Evolutionary conservation across 2,113 vertebrate genomes (phyloP).

Genomic region (Baryphthengus martii): DNA sequence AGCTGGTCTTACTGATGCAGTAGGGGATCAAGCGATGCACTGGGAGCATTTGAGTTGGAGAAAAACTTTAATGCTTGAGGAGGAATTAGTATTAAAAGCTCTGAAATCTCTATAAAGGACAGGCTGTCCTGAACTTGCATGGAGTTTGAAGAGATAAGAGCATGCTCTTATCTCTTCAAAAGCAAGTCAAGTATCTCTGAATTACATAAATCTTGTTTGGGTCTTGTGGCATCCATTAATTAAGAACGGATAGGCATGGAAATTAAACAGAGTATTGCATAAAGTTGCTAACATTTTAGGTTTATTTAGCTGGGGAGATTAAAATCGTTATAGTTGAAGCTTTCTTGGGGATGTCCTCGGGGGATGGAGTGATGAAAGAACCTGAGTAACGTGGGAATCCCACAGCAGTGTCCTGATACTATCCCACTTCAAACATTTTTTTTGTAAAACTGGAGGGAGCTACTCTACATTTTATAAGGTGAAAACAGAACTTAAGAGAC

Average conservation of each 20-base stretch:
- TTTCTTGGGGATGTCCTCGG: neutral
- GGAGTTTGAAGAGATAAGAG: neutral
- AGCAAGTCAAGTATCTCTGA: neutral
- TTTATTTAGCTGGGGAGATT: neutral
- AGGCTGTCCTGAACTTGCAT: neutral
- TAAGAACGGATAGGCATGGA: neutral
- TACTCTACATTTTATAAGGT: neutral
- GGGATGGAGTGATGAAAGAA: neutral
- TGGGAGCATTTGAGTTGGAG: fast-evolving
- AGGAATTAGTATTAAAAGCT: neutral
- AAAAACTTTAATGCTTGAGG: neutral
- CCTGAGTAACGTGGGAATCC: neutral
- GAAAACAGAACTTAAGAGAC: neutral
- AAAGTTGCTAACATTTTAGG: neutral
- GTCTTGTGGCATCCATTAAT: neutral
- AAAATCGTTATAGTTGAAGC: neutral
- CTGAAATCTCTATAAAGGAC: neutral
- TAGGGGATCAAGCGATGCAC: fast-evolving
- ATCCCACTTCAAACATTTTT: neutral
- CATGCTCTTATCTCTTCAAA: neutral
- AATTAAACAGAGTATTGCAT: neutral
- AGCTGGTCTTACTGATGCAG: neutral
- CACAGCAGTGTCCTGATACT: neutral
- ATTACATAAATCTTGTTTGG: fast-evolving
- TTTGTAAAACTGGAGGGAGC: neutral